phyloP scores from a whole-genome alignment of 2,888 invertebrate species.

The Drosophila macrothrix region DNA sequence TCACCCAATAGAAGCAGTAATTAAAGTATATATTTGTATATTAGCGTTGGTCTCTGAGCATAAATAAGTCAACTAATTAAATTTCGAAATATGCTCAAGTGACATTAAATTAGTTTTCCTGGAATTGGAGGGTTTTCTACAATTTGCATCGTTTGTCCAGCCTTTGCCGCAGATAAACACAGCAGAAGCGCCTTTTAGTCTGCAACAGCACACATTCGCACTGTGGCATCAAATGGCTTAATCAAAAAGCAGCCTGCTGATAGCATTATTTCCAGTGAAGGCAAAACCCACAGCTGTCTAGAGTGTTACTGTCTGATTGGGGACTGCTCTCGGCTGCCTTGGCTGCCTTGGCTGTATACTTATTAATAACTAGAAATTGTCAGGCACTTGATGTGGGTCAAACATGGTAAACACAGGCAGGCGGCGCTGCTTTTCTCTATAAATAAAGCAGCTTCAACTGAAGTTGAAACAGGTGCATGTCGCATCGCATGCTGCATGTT shows the following conservation, averaged over 20 bases:
- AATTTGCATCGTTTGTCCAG: neutral
- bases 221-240: conserved; percentile 27
- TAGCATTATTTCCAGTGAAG: conserved; percentile 72
- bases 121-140: neutral
- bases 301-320: conserved; percentile 8
- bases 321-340: conserved; percentile 3
- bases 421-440: conserved; percentile 49
- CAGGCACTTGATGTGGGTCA: conserved; percentile 75
- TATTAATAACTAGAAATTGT: conserved; percentile 77
- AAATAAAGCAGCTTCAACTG: conserved; percentile 64
- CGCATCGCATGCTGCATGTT: conserved; percentile 13
- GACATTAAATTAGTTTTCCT: conserved; percentile 6
- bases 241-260: conserved; percentile 58
- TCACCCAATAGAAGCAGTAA: neutral
- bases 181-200: neutral
- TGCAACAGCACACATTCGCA: conserved; percentile 8
- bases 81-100: neutral
- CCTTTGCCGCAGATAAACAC: too few species aligned
- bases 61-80: conserved; percentile 3
- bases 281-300: conserved; percentile 57
- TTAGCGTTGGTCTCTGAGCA: neutral
- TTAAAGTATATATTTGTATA: neutral
- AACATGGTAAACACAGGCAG: conserved; percentile 59
- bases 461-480: conserved; percentile 75
- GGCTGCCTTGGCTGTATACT: conserved; percentile 13